Conservation (phyloP, 2,113 vertebrate genomes). For the Elaphurus davidianus region DNA sequence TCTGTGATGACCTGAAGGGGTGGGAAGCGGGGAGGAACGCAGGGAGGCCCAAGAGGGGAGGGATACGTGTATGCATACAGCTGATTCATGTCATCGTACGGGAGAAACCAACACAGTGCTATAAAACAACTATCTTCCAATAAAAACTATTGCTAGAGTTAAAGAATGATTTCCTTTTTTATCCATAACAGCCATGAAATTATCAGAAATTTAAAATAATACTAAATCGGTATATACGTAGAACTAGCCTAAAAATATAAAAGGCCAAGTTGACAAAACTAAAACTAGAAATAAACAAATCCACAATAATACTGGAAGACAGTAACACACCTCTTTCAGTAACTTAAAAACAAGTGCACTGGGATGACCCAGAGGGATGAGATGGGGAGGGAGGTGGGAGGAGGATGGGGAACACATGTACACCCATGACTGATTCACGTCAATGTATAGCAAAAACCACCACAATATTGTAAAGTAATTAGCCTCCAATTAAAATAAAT, state of each 20-base stretch:
- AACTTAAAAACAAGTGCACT: not conserved
- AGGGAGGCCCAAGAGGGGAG: not conserved
- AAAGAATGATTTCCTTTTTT: not conserved
- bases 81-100: not conserved
- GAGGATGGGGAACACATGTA: no score
- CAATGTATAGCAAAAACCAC: no score
- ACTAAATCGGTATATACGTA: not conserved
- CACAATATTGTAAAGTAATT: no score
- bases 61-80: fast-evolving
- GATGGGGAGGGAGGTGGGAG: no score
- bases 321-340: not conserved
- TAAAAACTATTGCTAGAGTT: not conserved
- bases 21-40: fast-evolving
- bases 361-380: no score
- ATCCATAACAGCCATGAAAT: not conserved
- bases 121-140: not conserved
- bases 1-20: not conserved
- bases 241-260: not conserved
- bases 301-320: not conserved
- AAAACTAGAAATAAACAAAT: not conserved
- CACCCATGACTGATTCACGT: no score
- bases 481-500: no score
- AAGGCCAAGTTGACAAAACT: not conserved
- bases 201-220: not conserved
- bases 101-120: not conserved